phyloP scores from a whole-genome alignment of 2,888 invertebrate genomes.

The Girardia tigrina region DNA sequence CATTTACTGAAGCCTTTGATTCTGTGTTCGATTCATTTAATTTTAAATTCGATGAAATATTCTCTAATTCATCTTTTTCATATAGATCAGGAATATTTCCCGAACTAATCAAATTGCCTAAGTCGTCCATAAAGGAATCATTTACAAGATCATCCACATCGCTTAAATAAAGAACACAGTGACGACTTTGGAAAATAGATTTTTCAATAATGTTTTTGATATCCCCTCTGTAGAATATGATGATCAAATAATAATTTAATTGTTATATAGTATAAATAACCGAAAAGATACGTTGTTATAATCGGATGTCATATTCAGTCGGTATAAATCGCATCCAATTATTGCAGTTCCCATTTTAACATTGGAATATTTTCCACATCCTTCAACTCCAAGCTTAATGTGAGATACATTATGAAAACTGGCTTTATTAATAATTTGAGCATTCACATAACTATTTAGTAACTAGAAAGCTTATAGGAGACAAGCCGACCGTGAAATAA shows the following conservation, averaged over 20 bases:
- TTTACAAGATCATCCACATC: conserved; percentile 38
- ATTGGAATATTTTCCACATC: background rate
- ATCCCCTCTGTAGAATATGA: background rate
- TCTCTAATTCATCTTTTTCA: conserved; percentile 49
- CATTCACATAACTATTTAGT: too few species aligned
- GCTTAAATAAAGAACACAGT: background rate
- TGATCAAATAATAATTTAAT: too few species aligned
- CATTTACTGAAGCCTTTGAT: conserved; percentile 45
- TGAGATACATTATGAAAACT: too few species aligned
- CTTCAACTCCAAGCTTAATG: background rate
- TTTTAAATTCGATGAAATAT: conserved; percentile 48
- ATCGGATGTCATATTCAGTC: background rate
- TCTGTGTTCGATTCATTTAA: conserved; percentile 44
- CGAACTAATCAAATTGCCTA: conserved; percentile 49
- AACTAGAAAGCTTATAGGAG: too few species aligned
- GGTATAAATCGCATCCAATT: background rate
- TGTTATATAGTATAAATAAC: background rate
- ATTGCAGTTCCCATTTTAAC: background rate
- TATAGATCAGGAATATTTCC: conserved; percentile 50
- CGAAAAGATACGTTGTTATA: background rate
- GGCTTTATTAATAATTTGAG: too few species aligned
- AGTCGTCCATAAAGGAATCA: conserved; percentile 49
- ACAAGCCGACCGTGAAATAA: too few species aligned
- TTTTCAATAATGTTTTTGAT: background rate
- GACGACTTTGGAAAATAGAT: background rate